A percentile compares a stretch with the other conserved stretches of the same genome.
Evolutionary conservation across 2,113 vertebrate genomes (phyloP).

Genomic region (Saccopteryx bilineata): DNA sequence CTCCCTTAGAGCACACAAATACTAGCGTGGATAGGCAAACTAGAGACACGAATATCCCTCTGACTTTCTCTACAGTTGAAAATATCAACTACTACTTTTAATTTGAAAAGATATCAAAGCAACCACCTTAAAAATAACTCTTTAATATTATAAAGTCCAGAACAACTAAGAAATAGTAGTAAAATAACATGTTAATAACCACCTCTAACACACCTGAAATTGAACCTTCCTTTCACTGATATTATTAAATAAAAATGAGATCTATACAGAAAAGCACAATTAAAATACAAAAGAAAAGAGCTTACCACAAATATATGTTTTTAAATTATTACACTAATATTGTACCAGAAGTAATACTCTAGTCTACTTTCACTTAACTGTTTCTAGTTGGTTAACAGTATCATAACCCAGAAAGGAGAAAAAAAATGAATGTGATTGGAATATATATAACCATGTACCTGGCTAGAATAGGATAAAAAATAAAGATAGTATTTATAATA

Average conservation of each 20-base stretch:
- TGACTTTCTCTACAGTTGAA: not conserved
- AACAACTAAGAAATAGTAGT: not conserved
- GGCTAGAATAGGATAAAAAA: slow-evolving; percentile 8
- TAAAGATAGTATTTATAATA: not conserved
- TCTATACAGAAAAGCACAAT: not conserved
- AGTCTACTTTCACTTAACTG: not conserved
- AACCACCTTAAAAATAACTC: not conserved
- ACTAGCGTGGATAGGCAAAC: not conserved
- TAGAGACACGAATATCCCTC: not conserved
- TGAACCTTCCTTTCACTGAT: not conserved
- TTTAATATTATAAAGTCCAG: not conserved
- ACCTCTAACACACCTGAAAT: not conserved
- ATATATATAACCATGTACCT: not conserved
- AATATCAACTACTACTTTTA: not conserved
- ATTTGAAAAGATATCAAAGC: not conserved
- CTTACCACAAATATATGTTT: not conserved
- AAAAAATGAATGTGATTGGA: not conserved
- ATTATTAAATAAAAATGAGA: slow-evolving; percentile 43
- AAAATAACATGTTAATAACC: not conserved
- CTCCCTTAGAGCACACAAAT: not conserved
- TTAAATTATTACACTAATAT: not conserved
- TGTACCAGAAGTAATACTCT: not conserved
- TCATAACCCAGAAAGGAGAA: not conserved
- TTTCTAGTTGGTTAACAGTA: not conserved
- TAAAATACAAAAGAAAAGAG: slow-evolving; percentile 3